phyloP scores from a whole-genome alignment of 2,797 vertebrate species.

The Eulemur albifrons region DNA sequence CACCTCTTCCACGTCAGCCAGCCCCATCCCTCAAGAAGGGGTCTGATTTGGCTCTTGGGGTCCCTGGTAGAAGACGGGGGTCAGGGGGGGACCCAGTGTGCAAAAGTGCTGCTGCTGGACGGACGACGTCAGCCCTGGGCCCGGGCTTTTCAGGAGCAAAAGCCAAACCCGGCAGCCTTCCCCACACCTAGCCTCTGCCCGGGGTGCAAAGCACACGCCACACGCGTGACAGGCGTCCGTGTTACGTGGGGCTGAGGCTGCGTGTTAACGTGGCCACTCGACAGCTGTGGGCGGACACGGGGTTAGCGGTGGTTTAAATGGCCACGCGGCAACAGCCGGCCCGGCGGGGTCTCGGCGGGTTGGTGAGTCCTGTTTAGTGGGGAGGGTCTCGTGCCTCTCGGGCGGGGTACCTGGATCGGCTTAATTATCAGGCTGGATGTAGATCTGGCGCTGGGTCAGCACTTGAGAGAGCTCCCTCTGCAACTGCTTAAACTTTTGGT shows the following conservation, averaged over 20 bases:
- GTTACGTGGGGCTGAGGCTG: background rate
- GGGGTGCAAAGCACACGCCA: background rate
- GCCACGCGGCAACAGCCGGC: slow-evolving; percentile 60
- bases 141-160: background rate
- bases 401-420: slow-evolving; percentile 92
- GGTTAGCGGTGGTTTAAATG: slow-evolving; percentile 81
- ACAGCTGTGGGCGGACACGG: background rate
- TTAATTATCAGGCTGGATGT: slow-evolving; percentile 97
- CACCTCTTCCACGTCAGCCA: background rate
- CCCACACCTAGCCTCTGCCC: background rate
- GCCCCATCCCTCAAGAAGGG: background rate
- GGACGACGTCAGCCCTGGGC: background rate
- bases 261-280: background rate
- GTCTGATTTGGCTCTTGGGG: background rate
- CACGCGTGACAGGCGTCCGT: background rate
- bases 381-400: slow-evolving; percentile 77
- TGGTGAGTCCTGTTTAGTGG: slow-evolving; percentile 86
- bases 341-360: slow-evolving; percentile 3
- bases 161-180: background rate
- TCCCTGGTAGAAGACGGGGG: too few species aligned
- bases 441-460: slow-evolving; percentile 99
- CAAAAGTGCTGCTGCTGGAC: background rate
- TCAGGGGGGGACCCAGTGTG: background rate
- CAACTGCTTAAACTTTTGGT: slow-evolving; percentile 99
- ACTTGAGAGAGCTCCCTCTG: slow-evolving; percentile 99